Percentiles rank a stretch among this genome's conserved stretches.
These are phyloP conservation scores for Podarcis raffonei DNA, from an alignment of 2,113 vertebrate species.

Conservation along the genomic window DNA sequence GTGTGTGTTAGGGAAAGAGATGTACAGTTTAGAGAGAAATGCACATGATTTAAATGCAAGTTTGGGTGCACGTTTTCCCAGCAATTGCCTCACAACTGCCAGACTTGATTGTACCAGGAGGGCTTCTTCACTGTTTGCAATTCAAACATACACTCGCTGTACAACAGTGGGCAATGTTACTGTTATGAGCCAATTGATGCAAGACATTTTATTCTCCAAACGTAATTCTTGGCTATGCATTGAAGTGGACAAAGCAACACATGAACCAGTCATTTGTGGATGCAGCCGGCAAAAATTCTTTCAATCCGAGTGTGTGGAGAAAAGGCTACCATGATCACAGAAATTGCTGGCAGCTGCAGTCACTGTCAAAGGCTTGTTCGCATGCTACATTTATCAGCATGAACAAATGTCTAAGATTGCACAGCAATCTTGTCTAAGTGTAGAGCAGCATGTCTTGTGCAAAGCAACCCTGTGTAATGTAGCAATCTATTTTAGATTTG, in stretches of 20 bases:
- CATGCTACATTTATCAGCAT: background rate
- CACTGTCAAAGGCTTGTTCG: background rate
- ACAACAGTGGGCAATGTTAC: background rate
- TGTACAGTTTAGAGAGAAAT: background rate
- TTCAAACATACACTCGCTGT: background rate
- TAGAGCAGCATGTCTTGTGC: background rate
- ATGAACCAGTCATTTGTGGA: background rate
- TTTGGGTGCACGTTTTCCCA: background rate
- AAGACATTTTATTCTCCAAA: background rate
- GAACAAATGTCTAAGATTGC: background rate
- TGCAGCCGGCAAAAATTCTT: background rate
- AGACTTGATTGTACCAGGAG: background rate
- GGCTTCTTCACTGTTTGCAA: background rate
- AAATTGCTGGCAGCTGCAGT: background rate
- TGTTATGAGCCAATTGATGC: background rate
- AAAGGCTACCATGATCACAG: background rate
- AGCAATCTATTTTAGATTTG: background rate
- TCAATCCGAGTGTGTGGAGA: background rate
- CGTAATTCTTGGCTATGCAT: background rate
- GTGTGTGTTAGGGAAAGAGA: too few relatives aligned
- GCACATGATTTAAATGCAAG: too few relatives aligned
- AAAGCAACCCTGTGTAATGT: background rate
- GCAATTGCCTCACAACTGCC: background rate
- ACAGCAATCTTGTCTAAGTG: background rate
- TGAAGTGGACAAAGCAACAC: background rate